A percentile compares a stretch with the other conserved stretches of the same genome.
Evolutionary conservation across 2,797 vertebrate genomes (phyloP).

Genomic region (Petrocephalus schoutedeni): DNA sequence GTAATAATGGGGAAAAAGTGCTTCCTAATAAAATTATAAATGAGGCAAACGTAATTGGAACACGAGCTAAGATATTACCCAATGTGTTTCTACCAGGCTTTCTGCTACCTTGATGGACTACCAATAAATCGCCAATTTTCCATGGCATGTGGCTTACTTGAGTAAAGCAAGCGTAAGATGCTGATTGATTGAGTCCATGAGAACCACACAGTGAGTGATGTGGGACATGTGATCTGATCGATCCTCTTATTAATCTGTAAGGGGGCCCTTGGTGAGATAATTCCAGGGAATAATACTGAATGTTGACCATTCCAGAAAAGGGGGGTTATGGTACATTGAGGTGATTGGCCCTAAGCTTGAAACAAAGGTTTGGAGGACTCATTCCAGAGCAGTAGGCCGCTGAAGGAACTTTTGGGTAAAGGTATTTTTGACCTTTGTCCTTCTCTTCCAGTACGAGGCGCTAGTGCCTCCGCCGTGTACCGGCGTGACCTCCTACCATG

Average conservation of each 20-base stretch:
- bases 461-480: neutral
- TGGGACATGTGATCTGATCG: neutral
- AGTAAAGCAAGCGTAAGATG: constrained; percentile 10
- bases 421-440: neutral
- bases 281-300: neutral
- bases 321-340: neutral
- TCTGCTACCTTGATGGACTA: neutral
- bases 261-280: neutral
- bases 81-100: neutral
- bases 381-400: neutral
- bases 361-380: neutral
- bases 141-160: constrained; percentile 24
- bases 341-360: neutral
- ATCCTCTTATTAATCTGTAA: neutral
- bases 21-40: constrained; percentile 17
- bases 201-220: neutral
- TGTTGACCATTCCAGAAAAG: neutral
- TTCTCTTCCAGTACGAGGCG: neutral
- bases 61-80: constrained; percentile 2
- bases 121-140: constrained; percentile 25
- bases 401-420: neutral
- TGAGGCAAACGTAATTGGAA: constrained; percentile 18
- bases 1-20: neutral
- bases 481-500: neutral
- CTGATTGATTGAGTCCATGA: neutral